Evolutionary conservation across 2,888 invertebrate genomes (phyloP).

Genomic region (Cordilura impudica): DNA sequence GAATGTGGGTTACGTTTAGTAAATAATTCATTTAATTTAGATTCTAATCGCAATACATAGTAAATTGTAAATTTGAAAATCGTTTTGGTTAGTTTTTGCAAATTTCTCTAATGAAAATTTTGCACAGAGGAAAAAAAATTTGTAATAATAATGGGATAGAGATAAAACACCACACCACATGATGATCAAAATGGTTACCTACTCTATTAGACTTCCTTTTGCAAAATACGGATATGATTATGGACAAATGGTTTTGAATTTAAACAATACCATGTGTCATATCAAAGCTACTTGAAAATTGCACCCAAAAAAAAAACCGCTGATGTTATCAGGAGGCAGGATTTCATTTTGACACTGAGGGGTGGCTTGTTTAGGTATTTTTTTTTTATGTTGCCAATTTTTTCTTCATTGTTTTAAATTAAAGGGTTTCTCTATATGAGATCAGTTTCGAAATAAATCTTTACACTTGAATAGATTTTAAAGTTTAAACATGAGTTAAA

Average conservation of each 20-base stretch:
- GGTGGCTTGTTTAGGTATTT: constrained; percentile 5
- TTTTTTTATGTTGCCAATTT: background rate
- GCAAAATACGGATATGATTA: background rate
- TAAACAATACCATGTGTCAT: constrained; percentile 1
- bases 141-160: background rate
- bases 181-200: background rate
- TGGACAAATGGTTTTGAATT: background rate
- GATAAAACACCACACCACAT: constrained; percentile 13
- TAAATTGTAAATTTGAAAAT: too few relatives aligned
- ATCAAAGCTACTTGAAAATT: constrained; percentile 5
- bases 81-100: background rate
- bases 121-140: background rate
- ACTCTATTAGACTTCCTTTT: background rate
- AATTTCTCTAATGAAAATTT: background rate
- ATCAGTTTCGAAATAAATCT: background rate
- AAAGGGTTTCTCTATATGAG: background rate
- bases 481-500: constrained; percentile 6
- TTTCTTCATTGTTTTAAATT: background rate
- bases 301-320: background rate
- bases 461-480: constrained; percentile 25
- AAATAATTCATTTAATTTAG: background rate
- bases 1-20: background rate
- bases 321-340: background rate
- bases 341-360: background rate
- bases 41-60: constrained; percentile 8